phyloP scores from a whole-genome alignment of 2,113 vertebrate genomes.

The Carassius auratus region DNA sequence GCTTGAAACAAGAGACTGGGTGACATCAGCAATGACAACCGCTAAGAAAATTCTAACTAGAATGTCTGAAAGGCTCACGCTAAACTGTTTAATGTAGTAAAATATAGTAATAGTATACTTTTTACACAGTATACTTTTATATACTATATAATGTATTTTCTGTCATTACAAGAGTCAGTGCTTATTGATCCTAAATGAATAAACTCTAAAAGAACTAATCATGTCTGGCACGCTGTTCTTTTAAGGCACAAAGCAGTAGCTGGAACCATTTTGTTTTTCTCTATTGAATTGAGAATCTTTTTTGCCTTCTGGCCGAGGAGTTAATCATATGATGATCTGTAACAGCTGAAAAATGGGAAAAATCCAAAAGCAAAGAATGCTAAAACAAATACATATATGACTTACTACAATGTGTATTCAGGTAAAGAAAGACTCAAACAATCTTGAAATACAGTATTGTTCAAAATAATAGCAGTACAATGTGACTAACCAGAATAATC shows the following conservation, averaged over 20 bases:
- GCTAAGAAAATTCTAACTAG: background rate
- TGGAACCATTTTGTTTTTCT: constrained; percentile 68
- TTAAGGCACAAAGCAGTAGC: constrained; percentile 10
- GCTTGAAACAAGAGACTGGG: background rate
- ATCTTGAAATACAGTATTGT: too few relatives aligned
- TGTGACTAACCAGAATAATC: too few relatives aligned
- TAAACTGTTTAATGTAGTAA: background rate
- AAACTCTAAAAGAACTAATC: background rate
- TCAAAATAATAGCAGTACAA: too few relatives aligned
- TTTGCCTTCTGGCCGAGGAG: constrained; percentile 71
- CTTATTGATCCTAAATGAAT: constrained; percentile 2
- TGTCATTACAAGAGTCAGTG: background rate
- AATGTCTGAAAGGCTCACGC: background rate
- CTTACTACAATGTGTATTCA: too few relatives aligned
- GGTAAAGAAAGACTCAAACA: too few relatives aligned
- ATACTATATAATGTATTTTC: background rate
- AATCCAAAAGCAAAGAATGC: constrained; percentile 42
- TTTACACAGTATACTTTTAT: background rate
- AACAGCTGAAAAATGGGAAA: constrained; percentile 66
- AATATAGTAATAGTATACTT: background rate
- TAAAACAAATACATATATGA: background rate
- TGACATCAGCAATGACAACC: background rate
- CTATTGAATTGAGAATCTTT: constrained; percentile 75
- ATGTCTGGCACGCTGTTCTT: constrained; percentile 16
- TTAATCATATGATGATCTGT: constrained; percentile 64